Conservation (phyloP, 2,888 invertebrate genomes). For the Asteroscopus sphinx region DNA sequence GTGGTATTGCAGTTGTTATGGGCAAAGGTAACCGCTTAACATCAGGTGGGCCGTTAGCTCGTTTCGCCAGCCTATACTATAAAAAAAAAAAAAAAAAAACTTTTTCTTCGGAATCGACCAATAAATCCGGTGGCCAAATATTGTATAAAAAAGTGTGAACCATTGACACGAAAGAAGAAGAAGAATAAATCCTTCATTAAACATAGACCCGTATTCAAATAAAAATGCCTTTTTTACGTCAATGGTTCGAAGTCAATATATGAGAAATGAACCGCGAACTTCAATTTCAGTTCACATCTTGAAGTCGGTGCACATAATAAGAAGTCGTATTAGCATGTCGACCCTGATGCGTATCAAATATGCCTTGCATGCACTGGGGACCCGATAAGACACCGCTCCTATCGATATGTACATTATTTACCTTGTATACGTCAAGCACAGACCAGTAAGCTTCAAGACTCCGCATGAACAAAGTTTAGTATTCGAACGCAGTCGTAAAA, state of each 20-base stretch:
- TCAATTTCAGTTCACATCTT: conserved; percentile 11
- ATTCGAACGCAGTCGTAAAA: too few species aligned
- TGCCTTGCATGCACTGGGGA: not conserved
- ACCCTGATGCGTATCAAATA: not conserved
- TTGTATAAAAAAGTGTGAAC: too few species aligned
- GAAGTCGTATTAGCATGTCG: conserved; percentile 3
- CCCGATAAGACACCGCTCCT: not conserved
- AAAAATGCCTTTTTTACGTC: conserved; percentile 19
- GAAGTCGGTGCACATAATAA: conserved; percentile 11
- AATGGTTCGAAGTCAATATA: conserved; percentile 24
- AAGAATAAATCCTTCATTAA: not conserved
- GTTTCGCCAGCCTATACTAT: too few species aligned
- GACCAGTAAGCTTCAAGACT: too few species aligned
- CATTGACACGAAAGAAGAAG: too few species aligned
- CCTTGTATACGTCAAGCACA: not conserved
- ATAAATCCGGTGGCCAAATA: too few species aligned
- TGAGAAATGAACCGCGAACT: conserved; percentile 18
- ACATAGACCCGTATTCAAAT: conserved; percentile 20
- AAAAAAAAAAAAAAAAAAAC: too few species aligned
- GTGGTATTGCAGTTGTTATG: too few species aligned
- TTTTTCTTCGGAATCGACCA: too few species aligned
- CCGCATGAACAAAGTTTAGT: too few species aligned
- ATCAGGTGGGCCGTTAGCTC: too few species aligned
- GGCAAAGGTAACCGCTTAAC: too few species aligned
- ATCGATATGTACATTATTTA: not conserved